Evolutionary conservation across 2,888 invertebrate species (phyloP).

Genomic region (Myathropa florea): DNA sequence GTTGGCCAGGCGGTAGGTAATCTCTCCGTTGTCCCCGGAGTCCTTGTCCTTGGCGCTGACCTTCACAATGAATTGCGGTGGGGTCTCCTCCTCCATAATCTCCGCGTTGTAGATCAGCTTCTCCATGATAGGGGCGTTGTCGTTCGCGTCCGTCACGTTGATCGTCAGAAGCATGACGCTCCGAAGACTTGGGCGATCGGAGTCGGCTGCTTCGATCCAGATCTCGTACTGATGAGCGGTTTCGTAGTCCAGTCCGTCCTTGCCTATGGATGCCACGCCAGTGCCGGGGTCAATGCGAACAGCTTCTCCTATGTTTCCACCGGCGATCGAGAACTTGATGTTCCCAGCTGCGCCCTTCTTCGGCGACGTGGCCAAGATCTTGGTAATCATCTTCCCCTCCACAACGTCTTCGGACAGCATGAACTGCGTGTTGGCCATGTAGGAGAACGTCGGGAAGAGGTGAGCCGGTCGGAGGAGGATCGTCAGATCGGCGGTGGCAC

Average conservation of each 20-base stretch:
- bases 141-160: constrained; percentile 96
- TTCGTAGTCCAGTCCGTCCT: constrained; percentile 92
- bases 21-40: constrained; percentile 92
- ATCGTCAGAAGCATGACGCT: constrained; percentile 91
- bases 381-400: constrained; percentile 89
- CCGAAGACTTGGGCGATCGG: constrained; percentile 89
- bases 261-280: constrained; percentile 90
- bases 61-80: constrained; percentile 88
- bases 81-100: constrained; percentile 92
- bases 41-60: constrained; percentile 92
- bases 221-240: constrained; percentile 91
- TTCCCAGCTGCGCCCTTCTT: constrained; percentile 87
- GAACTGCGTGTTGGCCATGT: constrained; percentile 87
- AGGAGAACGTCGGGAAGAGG: constrained; percentile 90
- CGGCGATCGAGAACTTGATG: constrained; percentile 91
- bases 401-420: constrained; percentile 90
- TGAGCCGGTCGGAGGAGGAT: constrained; percentile 89
- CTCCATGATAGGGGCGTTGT: constrained; percentile 93
- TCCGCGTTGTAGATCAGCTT: constrained; percentile 91
- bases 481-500: constrained; percentile 88
- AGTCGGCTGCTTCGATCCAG: constrained; percentile 95
- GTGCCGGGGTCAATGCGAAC: constrained; percentile 89
- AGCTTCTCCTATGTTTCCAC: constrained; percentile 96
- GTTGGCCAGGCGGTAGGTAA: constrained; percentile 88
- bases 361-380: constrained; percentile 89